Evolutionary conservation across 2,888 invertebrate species (phyloP).

Genomic region (Sipunculus nudus): DNA sequence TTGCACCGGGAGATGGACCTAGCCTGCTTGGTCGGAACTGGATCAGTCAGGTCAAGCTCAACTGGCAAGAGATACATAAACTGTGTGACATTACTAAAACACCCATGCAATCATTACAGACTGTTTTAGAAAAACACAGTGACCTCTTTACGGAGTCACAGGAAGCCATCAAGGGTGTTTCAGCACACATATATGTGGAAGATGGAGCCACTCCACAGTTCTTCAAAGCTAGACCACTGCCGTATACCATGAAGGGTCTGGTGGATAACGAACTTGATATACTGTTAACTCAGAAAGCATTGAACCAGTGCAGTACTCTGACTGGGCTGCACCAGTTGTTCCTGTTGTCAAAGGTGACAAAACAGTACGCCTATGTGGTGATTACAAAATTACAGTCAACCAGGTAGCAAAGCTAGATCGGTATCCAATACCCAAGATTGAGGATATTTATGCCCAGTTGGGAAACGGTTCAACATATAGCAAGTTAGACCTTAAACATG

Average conservation of each 20-base stretch:
- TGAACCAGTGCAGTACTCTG: slow-evolving; percentile 17
- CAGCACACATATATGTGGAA: slow-evolving; percentile 16
- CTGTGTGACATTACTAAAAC: too few species aligned
- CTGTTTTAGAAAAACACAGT: not conserved
- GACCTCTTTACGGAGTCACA: slow-evolving; percentile 14
- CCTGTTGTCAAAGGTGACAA: slow-evolving; percentile 26
- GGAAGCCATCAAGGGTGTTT: not conserved
- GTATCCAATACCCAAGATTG: slow-evolving; percentile 30
- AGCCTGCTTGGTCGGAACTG: not conserved
- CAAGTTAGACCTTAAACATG: slow-evolving; percentile 42
- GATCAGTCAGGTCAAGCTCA: not conserved
- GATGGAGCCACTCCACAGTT: slow-evolving; percentile 26
- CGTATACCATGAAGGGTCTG: slow-evolving; percentile 19
- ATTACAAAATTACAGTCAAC: slow-evolving; percentile 34
- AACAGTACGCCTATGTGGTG: slow-evolving; percentile 31
- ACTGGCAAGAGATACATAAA: not conserved
- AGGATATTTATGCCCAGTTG: slow-evolving; percentile 27
- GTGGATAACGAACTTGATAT: slow-evolving; percentile 14
- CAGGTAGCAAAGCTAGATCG: slow-evolving; percentile 15
- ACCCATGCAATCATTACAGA: not conserved
- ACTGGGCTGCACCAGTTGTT: slow-evolving; percentile 36
- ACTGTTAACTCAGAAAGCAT: not conserved
- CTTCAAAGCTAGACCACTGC: slow-evolving; percentile 36
- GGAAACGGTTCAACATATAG: slow-evolving; percentile 29
- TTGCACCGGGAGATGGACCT: not conserved